Evolutionary conservation across 2,113 vertebrate species (phyloP).

Genomic region (Sceloporus tristichus): DNA sequence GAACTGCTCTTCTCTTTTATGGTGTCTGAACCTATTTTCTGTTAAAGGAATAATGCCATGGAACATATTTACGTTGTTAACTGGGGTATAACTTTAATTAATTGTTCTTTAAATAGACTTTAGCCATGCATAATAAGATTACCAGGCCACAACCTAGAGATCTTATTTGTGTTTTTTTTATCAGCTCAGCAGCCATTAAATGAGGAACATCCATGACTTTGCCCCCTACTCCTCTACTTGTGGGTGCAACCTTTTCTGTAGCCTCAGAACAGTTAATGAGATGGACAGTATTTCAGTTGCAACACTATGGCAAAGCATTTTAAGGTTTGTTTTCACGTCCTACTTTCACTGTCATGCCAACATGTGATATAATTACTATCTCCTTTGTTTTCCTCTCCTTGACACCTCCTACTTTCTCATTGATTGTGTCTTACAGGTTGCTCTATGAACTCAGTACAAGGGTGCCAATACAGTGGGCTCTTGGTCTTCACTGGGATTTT

Average conservation of each 20-base stretch:
- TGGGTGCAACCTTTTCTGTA: neutral
- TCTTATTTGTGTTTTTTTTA: neutral
- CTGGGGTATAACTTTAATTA: neutral
- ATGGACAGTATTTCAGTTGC: neutral
- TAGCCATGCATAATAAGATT: neutral
- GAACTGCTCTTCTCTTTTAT: no score
- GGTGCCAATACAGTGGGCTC: no score
- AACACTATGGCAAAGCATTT: neutral
- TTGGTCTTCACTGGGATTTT: no score
- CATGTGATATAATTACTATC: neutral
- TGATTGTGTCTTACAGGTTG: neutral
- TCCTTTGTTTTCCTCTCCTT: neutral
- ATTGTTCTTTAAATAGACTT: neutral
- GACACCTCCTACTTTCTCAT: neutral
- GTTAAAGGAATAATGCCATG: no score
- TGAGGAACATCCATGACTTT: neutral
- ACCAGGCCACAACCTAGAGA: neutral
- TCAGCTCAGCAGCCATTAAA: neutral
- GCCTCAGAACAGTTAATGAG: neutral
- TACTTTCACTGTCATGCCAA: neutral
- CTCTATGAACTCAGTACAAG: neutral
- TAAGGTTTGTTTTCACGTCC: neutral
- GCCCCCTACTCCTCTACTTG: neutral
- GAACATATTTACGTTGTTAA: no score
- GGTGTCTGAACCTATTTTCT: no score